phyloP scores from a whole-genome alignment of 1,140 invertebrate species.

The Drosophila trapezifrons region DNA sequence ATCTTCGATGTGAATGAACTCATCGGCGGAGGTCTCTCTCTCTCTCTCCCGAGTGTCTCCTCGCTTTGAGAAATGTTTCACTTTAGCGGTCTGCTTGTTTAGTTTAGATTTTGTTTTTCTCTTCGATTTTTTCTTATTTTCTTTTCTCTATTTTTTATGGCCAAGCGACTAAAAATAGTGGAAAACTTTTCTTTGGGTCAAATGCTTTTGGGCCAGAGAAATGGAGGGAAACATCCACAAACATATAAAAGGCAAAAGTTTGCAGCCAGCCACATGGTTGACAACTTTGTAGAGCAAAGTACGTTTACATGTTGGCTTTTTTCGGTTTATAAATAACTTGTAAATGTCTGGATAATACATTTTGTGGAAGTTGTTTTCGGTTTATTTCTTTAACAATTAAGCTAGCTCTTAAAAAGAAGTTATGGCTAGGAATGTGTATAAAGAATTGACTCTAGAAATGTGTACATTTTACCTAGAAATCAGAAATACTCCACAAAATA shows the following conservation, averaged over 20 bases:
- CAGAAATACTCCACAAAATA: no score
- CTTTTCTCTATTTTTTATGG: constrained; percentile 33
- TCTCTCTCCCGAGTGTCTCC: constrained; percentile 1
- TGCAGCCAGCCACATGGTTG: constrained; percentile 29
- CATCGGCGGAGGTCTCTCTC: constrained; percentile 31
- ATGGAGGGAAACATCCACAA: constrained; percentile 1
- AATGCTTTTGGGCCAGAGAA: constrained; percentile 33
- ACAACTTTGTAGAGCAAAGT: constrained; percentile 16
- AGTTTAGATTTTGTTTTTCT: constrained; percentile 37
- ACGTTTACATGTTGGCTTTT: constrained; percentile 14
- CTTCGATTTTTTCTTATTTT: constrained; percentile 27
- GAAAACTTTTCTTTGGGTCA: constrained; percentile 58
- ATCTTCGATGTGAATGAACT: constrained; percentile 67
- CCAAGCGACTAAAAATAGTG: constrained; percentile 46
- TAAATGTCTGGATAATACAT: background rate
- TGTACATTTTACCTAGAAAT: no score
- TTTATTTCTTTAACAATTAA: background rate
- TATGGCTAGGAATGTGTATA: background rate
- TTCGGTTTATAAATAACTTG: constrained; percentile 1
- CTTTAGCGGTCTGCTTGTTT: constrained; percentile 39
- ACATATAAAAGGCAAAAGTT: constrained; percentile 8
- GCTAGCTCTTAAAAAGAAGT: background rate
- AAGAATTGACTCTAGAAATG: no score
- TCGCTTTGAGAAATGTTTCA: constrained; percentile 45
- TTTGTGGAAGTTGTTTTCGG: background rate